Conservation (phyloP, 2,113 vertebrate genomes). For the Cygnus atratus region DNA sequence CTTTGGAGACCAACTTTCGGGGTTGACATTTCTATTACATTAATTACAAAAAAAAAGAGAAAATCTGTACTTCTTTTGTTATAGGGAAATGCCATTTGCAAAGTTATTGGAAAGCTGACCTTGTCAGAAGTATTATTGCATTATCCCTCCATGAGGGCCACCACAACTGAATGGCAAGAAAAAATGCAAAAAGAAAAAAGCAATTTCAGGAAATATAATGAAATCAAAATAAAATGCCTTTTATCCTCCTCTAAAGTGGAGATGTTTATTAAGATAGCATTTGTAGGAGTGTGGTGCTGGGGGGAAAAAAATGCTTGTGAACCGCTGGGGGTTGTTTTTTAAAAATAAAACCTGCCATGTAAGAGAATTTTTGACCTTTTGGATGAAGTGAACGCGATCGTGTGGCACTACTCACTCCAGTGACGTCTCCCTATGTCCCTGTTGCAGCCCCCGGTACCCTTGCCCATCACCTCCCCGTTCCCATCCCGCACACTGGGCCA, state of each 20-base stretch:
- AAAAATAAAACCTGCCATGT: not conserved
- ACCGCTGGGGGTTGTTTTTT: not conserved
- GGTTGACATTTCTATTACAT: slow-evolving; percentile 54
- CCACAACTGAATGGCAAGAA: not conserved
- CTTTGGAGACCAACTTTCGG: slow-evolving; percentile 16
- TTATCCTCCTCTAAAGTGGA: slow-evolving; percentile 20
- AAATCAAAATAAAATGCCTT: slow-evolving; percentile 73
- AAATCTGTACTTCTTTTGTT: slow-evolving; percentile 39
- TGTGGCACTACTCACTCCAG: not conserved
- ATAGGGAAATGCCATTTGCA: slow-evolving; percentile 61
- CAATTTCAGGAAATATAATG: slow-evolving; percentile 73
- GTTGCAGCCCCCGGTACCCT: not conserved
- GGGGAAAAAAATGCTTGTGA: not conserved
- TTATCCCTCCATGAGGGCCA: slow-evolving; percentile 36
- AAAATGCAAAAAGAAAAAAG: slow-evolving; percentile 62
- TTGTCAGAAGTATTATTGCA: slow-evolving; percentile 60
- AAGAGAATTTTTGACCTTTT: slow-evolving; percentile 30
- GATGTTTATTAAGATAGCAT: slow-evolving; percentile 69
- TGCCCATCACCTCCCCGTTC: not conserved
- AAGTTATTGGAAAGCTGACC: slow-evolving; percentile 50
- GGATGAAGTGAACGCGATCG: not conserved
- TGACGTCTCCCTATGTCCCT: not conserved
- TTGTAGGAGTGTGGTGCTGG: not conserved
- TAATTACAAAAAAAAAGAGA: slow-evolving; percentile 12
- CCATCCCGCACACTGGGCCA: rapidly evolving